Evolutionary conservation across 2,113 vertebrate genomes (phyloP).

Genomic region (Grantiella picta): DNA sequence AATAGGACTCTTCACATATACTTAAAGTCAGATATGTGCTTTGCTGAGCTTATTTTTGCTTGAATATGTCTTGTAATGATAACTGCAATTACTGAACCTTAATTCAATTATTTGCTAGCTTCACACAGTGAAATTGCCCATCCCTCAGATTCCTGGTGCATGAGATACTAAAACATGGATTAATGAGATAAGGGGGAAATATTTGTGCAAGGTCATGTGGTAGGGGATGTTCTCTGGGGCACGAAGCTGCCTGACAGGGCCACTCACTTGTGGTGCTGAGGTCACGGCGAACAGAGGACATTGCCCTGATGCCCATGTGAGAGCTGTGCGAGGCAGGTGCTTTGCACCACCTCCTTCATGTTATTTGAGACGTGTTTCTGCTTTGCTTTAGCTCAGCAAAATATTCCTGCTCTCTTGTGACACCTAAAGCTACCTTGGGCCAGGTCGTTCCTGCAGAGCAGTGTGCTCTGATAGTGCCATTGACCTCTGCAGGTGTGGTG

Average conservation of each 20-base stretch:
- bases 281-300: neutral
- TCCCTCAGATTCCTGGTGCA: neutral
- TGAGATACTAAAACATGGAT: neutral
- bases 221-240: neutral
- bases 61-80: conserved; percentile 21
- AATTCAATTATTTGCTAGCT: conserved; percentile 53
- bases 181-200: neutral
- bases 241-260: neutral
- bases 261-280: neutral
- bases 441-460: neutral
- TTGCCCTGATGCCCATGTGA: neutral
- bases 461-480: neutral
- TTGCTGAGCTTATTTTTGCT: conserved; percentile 44
- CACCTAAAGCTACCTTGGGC: neutral
- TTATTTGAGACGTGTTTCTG: neutral
- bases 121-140: conserved; percentile 5
- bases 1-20: conserved; percentile 28
- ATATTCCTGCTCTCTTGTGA: neutral
- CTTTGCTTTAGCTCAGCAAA: neutral
- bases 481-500: neutral
- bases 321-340: neutral
- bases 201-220: neutral
- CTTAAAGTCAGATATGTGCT: conserved; percentile 19
- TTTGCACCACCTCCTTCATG: neutral
- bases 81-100: conserved; percentile 50